Base-by-base conservation (phyloP, 1,140 invertebrate species). In the Adelges cooleyi region DNA sequence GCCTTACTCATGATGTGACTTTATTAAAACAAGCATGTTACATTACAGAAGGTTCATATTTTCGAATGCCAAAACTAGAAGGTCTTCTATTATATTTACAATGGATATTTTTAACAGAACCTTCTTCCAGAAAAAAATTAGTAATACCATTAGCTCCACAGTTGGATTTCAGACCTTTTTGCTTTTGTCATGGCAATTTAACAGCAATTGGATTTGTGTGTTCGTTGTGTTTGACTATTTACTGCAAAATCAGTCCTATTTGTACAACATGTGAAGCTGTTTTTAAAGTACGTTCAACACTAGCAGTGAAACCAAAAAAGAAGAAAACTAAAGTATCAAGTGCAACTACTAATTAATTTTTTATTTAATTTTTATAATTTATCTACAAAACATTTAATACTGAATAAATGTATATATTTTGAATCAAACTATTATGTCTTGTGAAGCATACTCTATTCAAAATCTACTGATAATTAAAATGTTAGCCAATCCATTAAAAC, bases 191-290 rank as follows among this genome's bases (percentile, higher is more conserved):
- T 77, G 79, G 93, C n/a, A 90, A 93, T 71, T 80, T 98, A 29
- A 87, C 98, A 50, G 93, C 96, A 72, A 89, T 96, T 71, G 95
- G 93, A 59, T 97, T 90, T 76, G 95, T 98, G 15, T 98, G 95
- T 76, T 98, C 95, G 4, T 89, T 98, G 66, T 99, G 96, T 77
- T 79, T 99, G 23, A 95, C 93, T 72, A 91, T 99, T 71, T 97
- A 96, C 75, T 99, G 95, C 77, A 90, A 92, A 75, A 96, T 95
- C 74, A 94, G 89, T 76, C 93, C 94, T 2, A 96, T 98, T 68
- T 98, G 94, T 75, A 94, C 92, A 36, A 97, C 93, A 42, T 98
- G 94, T 74, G 89, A 95, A 70, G 89, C 87, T 44, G 85, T 90
- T 6, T 91, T 90, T 20, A 62, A 62, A 22, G 56, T 62, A 9